These are phyloP conservation scores for Drosophila neonasuta DNA, from an alignment of 2,888 invertebrate species.

Conservation along the genomic window DNA sequence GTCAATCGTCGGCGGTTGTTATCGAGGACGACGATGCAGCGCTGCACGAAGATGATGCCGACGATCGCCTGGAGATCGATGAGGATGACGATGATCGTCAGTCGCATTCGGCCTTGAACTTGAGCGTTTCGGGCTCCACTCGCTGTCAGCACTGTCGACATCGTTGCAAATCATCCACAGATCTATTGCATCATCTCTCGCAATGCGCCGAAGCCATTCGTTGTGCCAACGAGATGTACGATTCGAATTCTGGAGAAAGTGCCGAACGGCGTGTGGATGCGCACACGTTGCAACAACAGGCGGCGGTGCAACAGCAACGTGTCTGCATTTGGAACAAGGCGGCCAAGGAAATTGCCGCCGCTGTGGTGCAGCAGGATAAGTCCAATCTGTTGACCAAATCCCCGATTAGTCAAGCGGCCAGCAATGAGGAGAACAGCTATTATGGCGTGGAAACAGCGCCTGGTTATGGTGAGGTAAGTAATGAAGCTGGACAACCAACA, in stretches of 20 bases:
- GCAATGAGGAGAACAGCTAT: constrained; percentile 82
- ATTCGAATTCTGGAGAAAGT: constrained; percentile 81
- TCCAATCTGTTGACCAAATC: constrained; percentile 50
- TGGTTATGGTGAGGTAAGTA: constrained; percentile 83
- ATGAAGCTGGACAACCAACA: neutral
- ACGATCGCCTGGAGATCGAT: constrained; percentile 78
- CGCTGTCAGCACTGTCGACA: constrained; percentile 93
- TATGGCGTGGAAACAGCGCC: constrained; percentile 83
- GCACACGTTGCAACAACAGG: constrained; percentile 80
- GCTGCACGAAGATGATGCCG: constrained; percentile 74
- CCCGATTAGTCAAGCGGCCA: constrained; percentile 49
- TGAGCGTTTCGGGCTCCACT: constrained; percentile 85
- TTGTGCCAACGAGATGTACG: constrained; percentile 80
- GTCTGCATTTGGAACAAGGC: constrained; percentile 92
- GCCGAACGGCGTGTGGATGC: constrained; percentile 70
- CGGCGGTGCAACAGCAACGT: constrained; percentile 85
- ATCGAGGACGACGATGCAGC: constrained; percentile 71
- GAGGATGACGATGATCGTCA: constrained; percentile 80
- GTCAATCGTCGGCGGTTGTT: constrained; percentile 81
- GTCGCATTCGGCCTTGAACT: constrained; percentile 82
- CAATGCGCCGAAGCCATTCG: constrained; percentile 85
- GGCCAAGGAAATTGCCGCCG: constrained; percentile 77
- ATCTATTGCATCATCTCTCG: constrained; percentile 89
- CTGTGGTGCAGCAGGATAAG: constrained; percentile 54
- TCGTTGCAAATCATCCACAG: constrained; percentile 92